Base-by-base conservation (phyloP, 2,797 vertebrate species). In the Melanotaenia trifasciata region DNA sequence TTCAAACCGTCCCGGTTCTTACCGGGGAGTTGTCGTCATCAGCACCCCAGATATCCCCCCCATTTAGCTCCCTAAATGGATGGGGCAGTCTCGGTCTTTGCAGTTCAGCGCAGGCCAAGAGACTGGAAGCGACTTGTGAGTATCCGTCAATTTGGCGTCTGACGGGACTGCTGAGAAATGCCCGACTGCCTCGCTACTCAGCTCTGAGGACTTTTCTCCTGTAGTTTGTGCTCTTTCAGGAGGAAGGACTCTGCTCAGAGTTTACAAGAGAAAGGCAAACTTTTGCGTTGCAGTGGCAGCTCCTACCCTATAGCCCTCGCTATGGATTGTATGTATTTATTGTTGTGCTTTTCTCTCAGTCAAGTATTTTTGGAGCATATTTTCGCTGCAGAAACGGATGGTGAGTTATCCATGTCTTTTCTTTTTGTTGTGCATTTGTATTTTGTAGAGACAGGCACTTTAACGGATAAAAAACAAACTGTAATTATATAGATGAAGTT, bases 261-360 rank as follows among this genome's bases (percentile, higher is more conserved):
- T 89, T 90, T 87, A 77, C 86, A 87, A 75, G 69, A 86, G 75
- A 85, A 87, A 87, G 84, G 72, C 88, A 88, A 87, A 78, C 62
- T 86, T 69, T 69, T 30, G 36, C 76, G 84, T 78, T 83, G 77
- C 81, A 89, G 80, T 80, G 84, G 88, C 89, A 87, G 88, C 89
- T 91, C 87, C 77, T 67, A 67, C 72, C 67, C 75, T 72, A 64
- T 56, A 85, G 73, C 67, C 58, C 78, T 90, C 91, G 88, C 88
- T 84, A 95, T 96, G 95, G 93, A 94, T 89, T 94, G 87, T 89
- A 84, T 93, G 74, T 90, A 92, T 93, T 87, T 95, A 77, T 81
- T 93, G n/a, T 77, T 95, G 87, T 94, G 79, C 90, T 93, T 93
- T 84, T 93, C 88, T 70, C 77, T 94, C 76, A 86, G 45, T 82